These are phyloP conservation scores for Mormyrops attenuatus DNA, from an alignment of 2,797 vertebrate species.

Conservation along the genomic window DNA sequence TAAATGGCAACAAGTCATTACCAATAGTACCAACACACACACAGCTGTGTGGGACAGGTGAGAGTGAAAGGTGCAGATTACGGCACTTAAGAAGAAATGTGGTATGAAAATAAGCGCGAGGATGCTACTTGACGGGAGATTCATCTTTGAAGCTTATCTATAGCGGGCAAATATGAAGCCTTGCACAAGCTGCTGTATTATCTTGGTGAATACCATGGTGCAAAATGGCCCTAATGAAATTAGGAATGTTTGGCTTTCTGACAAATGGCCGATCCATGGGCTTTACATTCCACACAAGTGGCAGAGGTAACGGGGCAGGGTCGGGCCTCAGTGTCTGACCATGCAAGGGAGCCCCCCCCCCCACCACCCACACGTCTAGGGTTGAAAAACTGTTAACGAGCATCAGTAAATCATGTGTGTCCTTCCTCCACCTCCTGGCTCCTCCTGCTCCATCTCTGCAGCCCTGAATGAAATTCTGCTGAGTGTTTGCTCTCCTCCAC, in stretches of 20 bases:
- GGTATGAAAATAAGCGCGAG: background rate
- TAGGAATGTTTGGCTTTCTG: background rate
- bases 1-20: background rate
- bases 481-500: slow-evolving; percentile 58
- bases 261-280: background rate
- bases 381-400: background rate
- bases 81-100: background rate
- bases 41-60: background rate
- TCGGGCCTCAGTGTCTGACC: background rate
- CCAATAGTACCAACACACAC: background rate
- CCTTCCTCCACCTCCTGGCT: slow-evolving; percentile 23
- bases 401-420: background rate
- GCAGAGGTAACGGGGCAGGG: background rate
- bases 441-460: slow-evolving; percentile 52
- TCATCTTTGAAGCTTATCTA: background rate
- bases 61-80: background rate
- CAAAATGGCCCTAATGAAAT: background rate
- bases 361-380: background rate
- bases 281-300: background rate
- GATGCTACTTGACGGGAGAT: background rate
- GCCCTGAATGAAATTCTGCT: slow-evolving; percentile 54
- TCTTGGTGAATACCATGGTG: background rate
- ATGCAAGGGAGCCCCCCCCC: background rate
- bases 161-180: background rate
- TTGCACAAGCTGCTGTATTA: background rate